phyloP scores from a whole-genome alignment of 35 echinoderm and acorn worm genomes.

The Nesometra sesokonis region DNA sequence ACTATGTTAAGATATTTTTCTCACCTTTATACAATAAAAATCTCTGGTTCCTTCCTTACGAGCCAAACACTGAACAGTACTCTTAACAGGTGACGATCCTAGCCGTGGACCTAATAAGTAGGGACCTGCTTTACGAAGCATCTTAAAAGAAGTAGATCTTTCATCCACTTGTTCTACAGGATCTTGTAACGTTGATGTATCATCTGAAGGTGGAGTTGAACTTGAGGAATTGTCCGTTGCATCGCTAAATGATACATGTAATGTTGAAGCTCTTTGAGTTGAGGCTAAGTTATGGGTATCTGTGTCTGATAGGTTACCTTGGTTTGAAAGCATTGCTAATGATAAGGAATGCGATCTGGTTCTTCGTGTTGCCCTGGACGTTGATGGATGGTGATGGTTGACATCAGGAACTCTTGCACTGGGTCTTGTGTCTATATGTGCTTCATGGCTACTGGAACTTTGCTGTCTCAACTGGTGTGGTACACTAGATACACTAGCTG shows the following conservation, averaged over 20 bases:
- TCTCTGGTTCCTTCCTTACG: conserved; percentile 74
- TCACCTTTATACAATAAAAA: conserved; percentile 92
- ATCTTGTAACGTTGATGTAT: conserved; percentile 3
- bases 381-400: background rate
- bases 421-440: background rate
- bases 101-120: conserved; percentile 76
- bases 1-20: too few relatives aligned
- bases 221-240: background rate
- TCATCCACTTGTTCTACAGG: conserved; percentile 22
- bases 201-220: conserved; percentile 5
- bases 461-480: background rate
- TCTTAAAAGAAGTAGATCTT: conserved; percentile 2
- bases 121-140: conserved; percentile 70
- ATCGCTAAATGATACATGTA: background rate
- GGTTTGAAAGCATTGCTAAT: background rate
- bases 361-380: background rate
- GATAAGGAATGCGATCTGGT: background rate
- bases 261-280: background rate
- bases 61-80: conserved; percentile 93
- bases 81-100: conserved; percentile 83
- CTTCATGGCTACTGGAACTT: background rate
- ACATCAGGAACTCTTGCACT: background rate
- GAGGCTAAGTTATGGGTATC: conserved; percentile 3
- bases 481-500: background rate
- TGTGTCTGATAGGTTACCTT: background rate